Base-by-base conservation (phyloP, 2,113 vertebrate species). In the Thalassarche chlororhynchos region DNA sequence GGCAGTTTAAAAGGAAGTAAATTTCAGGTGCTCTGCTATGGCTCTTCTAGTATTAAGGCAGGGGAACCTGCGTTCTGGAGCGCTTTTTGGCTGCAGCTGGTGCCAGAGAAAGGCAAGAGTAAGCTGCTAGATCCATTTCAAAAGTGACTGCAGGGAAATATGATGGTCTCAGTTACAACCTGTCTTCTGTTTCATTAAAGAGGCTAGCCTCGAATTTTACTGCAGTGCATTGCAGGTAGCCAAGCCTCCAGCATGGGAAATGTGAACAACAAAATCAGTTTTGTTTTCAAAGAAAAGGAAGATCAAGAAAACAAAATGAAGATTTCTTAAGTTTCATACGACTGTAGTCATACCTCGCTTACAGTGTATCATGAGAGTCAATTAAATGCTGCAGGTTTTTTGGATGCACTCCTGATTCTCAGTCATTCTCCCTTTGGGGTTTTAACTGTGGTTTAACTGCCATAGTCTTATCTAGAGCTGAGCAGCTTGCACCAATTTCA, bases 361-460 rank as follows among this genome's bases (percentile, higher is more conserved):
- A 66, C 47, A 34, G 82, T 65, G 57, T 77, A 65, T 75, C 80
- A 85, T 3, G 8, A 95, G 47, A 96, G 72, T 83, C 61, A 88
- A 72, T 93, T 88, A 96, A 96, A 76, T 38, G 74, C 64, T 66
- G 49, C 14, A 86, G 85, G 13, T 51, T 78, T 97, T 93, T 93
- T 77, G 86, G 69, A 89, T 93, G 78, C 2, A 0, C 58, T 88
- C 65, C 87, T 44, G 46, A 72, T 84, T 95, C 91, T 94, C 75
- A 80, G 57, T 28, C 47, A 23, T 86, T 77, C 58, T 95, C 66
- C 93, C 86, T 90, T 91, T 91, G 72, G 86, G 94, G 92, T 94
- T 95, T 96, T 84, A 90, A 46, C 89, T 94, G 95, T 68, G 79
- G 93, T 97, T 97, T 97, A 94, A 95, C 84, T 86, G 86, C 49